Evolutionary conservation across 1,140 invertebrate genomes (phyloP), one percentile per base, ranked within the genome.

Genomic region (Phortica variegata): DNA sequence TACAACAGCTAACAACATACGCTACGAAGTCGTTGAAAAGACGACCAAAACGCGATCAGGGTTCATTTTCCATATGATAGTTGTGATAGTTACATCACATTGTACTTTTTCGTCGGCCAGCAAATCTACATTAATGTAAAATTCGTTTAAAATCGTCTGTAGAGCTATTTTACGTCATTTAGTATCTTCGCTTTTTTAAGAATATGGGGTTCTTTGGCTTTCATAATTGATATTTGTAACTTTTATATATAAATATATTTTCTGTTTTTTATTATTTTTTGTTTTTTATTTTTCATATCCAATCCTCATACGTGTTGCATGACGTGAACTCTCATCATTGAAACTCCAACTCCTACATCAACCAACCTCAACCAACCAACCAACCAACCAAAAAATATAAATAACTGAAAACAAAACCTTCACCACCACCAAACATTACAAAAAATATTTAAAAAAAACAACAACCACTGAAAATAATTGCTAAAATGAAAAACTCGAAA

Each of bases 211-310:
- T n/a, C n/a, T n/a, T n/a, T n/a, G n/a, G n/a, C n/a, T n/a, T n/a
- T n/a, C n/a, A n/a, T n/a, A n/a, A n/a, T n/a, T n/a, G n/a, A n/a
- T n/a, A n/a, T n/a, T n/a, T n/a, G n/a, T n/a, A n/a, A n/a, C n/a
- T n/a, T n/a, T n/a, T 47, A 47, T 47, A 33, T 42, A 34, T 46
- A 56, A 52, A 52, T 52, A 56, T 46, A 56, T 46, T 16, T n/a
- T n/a, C n/a, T n/a, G n/a, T 41, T 58, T 60, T 60, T 33, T 46
- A 17, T 44, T 52, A 7, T 20, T 59, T 33, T 33, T 59, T 47
- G 51, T 65, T 50, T 63, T 57, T 62, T 47, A 58, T 70, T 62
- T 70, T 70, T 49, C 60, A 70, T 70, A 79, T 73, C 79, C 77
- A 65, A 66, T 53, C 56, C 48, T 61, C 45, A 60, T 62, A 58